Conservation (phyloP, 2,888 invertebrate genomes). For the Geotrupes spiniger region DNA sequence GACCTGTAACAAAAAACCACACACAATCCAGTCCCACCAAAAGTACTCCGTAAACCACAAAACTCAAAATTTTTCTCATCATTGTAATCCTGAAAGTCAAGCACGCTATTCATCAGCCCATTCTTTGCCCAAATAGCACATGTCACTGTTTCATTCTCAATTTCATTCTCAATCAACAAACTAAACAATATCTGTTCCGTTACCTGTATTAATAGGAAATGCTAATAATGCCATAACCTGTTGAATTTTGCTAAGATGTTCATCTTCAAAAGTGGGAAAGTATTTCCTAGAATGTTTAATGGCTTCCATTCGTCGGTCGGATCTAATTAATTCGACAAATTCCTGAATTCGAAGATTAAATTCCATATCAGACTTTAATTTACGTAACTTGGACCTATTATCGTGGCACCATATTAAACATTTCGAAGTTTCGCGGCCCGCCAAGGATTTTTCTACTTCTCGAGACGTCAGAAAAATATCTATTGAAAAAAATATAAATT, state of each 20-base stretch:
- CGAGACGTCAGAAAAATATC: slow-evolving; percentile 82
- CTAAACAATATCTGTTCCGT: background rate
- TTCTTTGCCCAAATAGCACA: no score
- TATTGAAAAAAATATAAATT: slow-evolving; percentile 33
- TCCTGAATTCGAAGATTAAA: slow-evolving; percentile 91
- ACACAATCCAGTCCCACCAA: no score
- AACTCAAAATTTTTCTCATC: no score
- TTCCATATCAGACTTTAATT: slow-evolving; percentile 93
- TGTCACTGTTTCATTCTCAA: no score
- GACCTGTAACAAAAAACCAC: no score
- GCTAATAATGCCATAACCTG: slow-evolving; percentile 95
- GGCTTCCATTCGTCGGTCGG: slow-evolving; percentile 83
- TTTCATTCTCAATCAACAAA: background rate
- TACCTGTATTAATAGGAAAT: slow-evolving; percentile 73
- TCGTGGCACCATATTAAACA: slow-evolving; percentile 96
- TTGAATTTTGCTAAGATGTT: slow-evolving; percentile 82
- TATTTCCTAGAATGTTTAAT: slow-evolving; percentile 93
- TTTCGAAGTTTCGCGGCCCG: slow-evolving; percentile 77
- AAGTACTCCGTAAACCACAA: no score
- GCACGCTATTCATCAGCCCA: no score
- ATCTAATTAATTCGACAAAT: slow-evolving; percentile 91
- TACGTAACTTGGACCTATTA: slow-evolving; percentile 91
- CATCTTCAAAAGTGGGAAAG: slow-evolving; percentile 84
- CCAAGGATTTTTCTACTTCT: slow-evolving; percentile 83
- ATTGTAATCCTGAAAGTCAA: no score